Conservation (phyloP, 2,113 vertebrate genomes). For the Balaeniceps rex region DNA sequence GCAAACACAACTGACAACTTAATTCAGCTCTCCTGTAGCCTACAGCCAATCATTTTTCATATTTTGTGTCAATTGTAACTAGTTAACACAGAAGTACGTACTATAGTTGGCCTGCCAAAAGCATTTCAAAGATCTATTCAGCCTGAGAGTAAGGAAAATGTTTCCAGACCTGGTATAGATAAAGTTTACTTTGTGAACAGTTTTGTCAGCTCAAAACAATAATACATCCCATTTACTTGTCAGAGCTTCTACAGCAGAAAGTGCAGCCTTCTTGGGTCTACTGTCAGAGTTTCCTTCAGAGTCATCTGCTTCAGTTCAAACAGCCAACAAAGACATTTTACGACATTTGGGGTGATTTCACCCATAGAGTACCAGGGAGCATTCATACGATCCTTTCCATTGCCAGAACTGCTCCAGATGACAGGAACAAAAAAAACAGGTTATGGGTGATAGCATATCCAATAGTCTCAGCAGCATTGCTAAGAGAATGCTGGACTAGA, state of each 20-base stretch:
- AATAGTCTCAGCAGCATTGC: not conserved
- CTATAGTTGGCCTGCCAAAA: not conserved
- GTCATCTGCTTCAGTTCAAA: not conserved
- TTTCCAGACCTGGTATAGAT: not conserved
- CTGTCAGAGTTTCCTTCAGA: not conserved
- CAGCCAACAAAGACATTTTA: not conserved
- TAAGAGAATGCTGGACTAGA: not conserved
- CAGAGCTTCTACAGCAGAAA: not conserved
- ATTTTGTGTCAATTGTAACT: not conserved
- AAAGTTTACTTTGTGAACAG: not conserved
- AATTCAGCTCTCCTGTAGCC: not conserved
- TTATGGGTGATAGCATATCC: not conserved
- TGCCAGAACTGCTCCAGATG: not conserved
- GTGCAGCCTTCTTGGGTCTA: not conserved
- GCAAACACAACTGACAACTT: not conserved
- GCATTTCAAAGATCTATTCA: not conserved
- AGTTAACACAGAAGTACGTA: not conserved
- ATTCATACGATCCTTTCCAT: not conserved
- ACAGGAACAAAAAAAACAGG: not conserved
- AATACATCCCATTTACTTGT: not conserved
- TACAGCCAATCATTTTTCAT: not conserved
- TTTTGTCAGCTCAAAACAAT: not conserved
- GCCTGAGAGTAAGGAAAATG: not conserved
- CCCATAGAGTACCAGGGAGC: not conserved
- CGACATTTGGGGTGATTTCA: not conserved